Percentiles rank a stretch among this genome's conserved stretches.
Evolutionary conservation across 1,140 invertebrate species (phyloP).

Genomic region (Hirudo medicinalis): DNA sequence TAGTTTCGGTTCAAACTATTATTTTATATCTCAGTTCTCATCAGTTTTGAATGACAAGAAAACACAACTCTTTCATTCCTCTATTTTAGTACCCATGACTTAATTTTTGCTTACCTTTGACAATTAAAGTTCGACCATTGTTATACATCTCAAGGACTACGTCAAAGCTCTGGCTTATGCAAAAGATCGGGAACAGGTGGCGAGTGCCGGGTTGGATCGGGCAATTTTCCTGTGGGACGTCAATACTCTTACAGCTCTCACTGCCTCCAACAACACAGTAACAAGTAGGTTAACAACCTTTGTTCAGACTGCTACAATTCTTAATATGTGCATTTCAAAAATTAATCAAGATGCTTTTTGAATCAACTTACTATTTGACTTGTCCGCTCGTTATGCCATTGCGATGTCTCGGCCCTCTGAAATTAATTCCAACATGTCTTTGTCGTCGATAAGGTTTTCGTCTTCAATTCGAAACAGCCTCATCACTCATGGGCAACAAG

Average conservation of each 20-base stretch:
- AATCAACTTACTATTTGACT: too few species aligned
- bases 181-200: slow-evolving; percentile 90
- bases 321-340: not conserved
- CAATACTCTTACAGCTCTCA: slow-evolving; percentile 89
- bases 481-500: slow-evolving; percentile 87
- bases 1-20: too few species aligned
- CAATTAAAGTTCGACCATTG: too few species aligned
- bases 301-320: too few species aligned
- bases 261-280: slow-evolving; percentile 95
- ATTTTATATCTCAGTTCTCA: too few species aligned
- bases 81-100: too few species aligned
- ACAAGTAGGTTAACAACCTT: slow-evolving; percentile 58
- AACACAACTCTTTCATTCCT: too few species aligned
- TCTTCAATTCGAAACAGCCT: slow-evolving; percentile 50
- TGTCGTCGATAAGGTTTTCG: not conserved
- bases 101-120: too few species aligned
- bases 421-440: not conserved
- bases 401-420: not conserved
- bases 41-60: too few species aligned
- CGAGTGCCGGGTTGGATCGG: slow-evolving; percentile 89
- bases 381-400: not conserved
- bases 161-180: slow-evolving; percentile 96
- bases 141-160: slow-evolving; percentile 56
- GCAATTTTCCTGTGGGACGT: slow-evolving; percentile 98
- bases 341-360: not conserved